Evolutionary conservation across 2,797 vertebrate species (phyloP).

Genomic region (Percopsis omiscomaycus): DNA sequence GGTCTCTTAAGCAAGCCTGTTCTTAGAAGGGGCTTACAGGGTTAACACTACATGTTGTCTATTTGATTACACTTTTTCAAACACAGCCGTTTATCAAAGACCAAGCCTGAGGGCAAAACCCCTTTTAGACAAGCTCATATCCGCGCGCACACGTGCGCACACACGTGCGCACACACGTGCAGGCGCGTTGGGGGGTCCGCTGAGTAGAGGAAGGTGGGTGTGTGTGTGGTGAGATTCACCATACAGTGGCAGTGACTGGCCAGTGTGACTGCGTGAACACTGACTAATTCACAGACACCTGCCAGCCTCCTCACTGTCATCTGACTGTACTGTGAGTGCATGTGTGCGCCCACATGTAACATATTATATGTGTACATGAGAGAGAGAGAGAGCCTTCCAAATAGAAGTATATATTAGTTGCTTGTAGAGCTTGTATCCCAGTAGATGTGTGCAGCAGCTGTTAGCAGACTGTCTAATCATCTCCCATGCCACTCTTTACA

Average conservation of each 20-base stretch:
- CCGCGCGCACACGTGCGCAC: background rate
- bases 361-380: background rate
- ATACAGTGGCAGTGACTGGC: slow-evolving; percentile 50
- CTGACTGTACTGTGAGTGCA: slow-evolving; percentile 21
- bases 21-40: slow-evolving; percentile 29
- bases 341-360: background rate
- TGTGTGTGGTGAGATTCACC: slow-evolving; percentile 34
- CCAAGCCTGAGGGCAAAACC: slow-evolving; percentile 50
- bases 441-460: slow-evolving; percentile 50
- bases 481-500: slow-evolving; percentile 58
- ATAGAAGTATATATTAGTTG: background rate
- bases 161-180: too few species aligned
- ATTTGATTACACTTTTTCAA: slow-evolving; percentile 49
- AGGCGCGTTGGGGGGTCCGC: background rate
- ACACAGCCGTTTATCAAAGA: slow-evolving; percentile 61
- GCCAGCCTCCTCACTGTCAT: slow-evolving; percentile 39
- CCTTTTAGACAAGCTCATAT: background rate
- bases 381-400: background rate
- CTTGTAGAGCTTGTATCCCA: slow-evolving; percentile 18
- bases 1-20: slow-evolving; percentile 7
- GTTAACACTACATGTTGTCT: slow-evolving; percentile 32
- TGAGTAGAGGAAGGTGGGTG: background rate
- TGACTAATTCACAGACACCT: slow-evolving; percentile 36
- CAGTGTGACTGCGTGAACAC: slow-evolving; percentile 28
- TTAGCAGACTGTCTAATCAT: slow-evolving; percentile 64